These are phyloP conservation scores for Girardinichthys multiradiatus DNA, from an alignment of 2,113 vertebrate species.

Conservation along the genomic window DNA sequence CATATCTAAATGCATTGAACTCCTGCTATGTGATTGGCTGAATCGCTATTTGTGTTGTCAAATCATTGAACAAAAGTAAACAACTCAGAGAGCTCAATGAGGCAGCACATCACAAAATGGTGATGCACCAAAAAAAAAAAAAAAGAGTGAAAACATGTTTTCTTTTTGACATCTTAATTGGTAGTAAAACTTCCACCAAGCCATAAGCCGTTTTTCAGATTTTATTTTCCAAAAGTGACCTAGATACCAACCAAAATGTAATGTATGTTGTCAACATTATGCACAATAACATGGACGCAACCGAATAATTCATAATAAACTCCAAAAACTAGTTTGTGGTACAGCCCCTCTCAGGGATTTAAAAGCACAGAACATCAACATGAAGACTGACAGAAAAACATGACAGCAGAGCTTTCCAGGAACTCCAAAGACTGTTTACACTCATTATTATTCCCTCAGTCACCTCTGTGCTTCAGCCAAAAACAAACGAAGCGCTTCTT, in stretches of 20 bases:
- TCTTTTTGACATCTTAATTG: not conserved
- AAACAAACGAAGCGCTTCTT: not conserved
- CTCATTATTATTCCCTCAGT: not conserved
- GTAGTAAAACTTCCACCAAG: not conserved
- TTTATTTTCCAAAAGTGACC: not conserved
- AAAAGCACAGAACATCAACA: not conserved
- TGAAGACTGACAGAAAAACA: not conserved
- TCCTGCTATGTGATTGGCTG: too few species aligned
- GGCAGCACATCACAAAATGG: not conserved
- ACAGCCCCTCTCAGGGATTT: not conserved
- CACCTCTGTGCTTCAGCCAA: slow-evolving; percentile 1
- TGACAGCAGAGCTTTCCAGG: slow-evolving; percentile 1
- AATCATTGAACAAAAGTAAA: not conserved
- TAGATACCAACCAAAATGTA: not conserved
- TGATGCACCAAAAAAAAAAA: too few species aligned
- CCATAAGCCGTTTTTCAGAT: not conserved
- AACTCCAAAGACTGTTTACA: not conserved
- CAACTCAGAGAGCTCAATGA: not conserved
- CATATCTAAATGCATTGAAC: not conserved
- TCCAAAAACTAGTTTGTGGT: not conserved
- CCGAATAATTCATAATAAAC: not conserved
- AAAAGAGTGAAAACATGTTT: not conserved
- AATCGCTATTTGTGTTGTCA: too few species aligned
- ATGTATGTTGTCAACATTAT: not conserved
- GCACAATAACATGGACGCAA: not conserved